Evolutionary conservation across 2,797 vertebrate genomes (phyloP).

Genomic region (Malurus leucopterus): DNA sequence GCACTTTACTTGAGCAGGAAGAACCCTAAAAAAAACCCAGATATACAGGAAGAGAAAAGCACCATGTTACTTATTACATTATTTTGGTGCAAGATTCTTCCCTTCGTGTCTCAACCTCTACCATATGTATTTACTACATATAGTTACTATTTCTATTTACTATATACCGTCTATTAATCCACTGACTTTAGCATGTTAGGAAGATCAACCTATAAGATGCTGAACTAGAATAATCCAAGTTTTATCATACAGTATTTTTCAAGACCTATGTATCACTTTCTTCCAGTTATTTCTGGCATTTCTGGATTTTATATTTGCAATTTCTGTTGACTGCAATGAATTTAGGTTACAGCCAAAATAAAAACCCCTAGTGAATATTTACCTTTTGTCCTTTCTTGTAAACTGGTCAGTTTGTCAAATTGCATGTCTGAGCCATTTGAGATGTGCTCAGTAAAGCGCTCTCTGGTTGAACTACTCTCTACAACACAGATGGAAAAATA

Average conservation of each 20-base stretch:
- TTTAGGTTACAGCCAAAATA: not conserved
- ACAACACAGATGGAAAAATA: not conserved
- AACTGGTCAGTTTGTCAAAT: not conserved
- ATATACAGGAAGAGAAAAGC: not conserved
- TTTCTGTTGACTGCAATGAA: not conserved
- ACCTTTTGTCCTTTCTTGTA: not conserved
- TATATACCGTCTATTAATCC: not conserved
- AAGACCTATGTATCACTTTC: not conserved
- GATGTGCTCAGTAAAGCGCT: not conserved
- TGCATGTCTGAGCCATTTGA: not conserved
- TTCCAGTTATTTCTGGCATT: not conserved
- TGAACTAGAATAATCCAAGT: not conserved
- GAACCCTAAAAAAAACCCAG: not conserved
- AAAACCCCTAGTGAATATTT: not conserved
- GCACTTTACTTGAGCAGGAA: not conserved
- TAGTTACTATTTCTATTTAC: not conserved
- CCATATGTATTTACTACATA: not conserved
- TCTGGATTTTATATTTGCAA: not conserved
- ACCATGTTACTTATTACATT: not conserved
- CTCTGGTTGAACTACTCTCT: not conserved
- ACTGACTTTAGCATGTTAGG: not conserved
- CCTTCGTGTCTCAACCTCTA: not conserved
- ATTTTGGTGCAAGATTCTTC: not conserved
- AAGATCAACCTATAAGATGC: not conserved
- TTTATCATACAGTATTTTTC: not conserved